Conservation (phyloP, 2,888 invertebrate genomes). For the Phortica magna region DNA sequence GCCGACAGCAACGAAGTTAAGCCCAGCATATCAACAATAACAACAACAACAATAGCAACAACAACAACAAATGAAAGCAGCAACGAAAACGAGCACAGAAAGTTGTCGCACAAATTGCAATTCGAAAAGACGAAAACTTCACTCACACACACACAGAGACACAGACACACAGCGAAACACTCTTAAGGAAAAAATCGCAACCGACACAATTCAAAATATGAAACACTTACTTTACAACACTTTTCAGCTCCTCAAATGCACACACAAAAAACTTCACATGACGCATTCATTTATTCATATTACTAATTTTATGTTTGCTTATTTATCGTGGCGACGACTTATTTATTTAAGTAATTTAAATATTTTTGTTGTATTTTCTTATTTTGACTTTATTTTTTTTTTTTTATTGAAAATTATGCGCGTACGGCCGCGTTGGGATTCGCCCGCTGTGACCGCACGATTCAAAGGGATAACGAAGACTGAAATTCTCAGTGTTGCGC, state of each 20-base stretch:
- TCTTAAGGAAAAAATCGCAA: slow-evolving; percentile 29
- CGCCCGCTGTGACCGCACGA: slow-evolving; percentile 63
- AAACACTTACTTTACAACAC: slow-evolving; percentile 16
- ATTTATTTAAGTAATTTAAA: background rate
- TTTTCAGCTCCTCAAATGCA: background rate
- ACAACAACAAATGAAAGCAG: background rate
- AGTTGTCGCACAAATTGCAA: background rate
- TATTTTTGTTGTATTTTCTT: background rate
- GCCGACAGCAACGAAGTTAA: slow-evolving; percentile 42
- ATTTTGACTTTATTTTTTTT: slow-evolving; percentile 11
- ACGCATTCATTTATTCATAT: background rate
- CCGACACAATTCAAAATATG: slow-evolving; percentile 16
- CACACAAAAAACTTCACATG: slow-evolving; percentile 1
- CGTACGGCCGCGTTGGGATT: slow-evolving; percentile 33
- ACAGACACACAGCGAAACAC: slow-evolving; percentile 40
- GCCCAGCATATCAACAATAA: slow-evolving; percentile 20
- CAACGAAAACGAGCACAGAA: background rate
- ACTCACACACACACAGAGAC: slow-evolving; percentile 40
- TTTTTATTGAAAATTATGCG: background rate
- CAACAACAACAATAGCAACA: background rate
- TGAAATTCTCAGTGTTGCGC: slow-evolving; percentile 61
- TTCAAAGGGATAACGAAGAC: slow-evolving; percentile 72
- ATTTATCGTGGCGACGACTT: background rate
- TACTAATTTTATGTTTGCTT: background rate
- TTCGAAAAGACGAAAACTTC: slow-evolving; percentile 31